Percentiles rank a stretch among this genome's conserved stretches.
Evolutionary conservation across 2,113 vertebrate genomes (phyloP).

Genomic region (Indri indri): DNA sequence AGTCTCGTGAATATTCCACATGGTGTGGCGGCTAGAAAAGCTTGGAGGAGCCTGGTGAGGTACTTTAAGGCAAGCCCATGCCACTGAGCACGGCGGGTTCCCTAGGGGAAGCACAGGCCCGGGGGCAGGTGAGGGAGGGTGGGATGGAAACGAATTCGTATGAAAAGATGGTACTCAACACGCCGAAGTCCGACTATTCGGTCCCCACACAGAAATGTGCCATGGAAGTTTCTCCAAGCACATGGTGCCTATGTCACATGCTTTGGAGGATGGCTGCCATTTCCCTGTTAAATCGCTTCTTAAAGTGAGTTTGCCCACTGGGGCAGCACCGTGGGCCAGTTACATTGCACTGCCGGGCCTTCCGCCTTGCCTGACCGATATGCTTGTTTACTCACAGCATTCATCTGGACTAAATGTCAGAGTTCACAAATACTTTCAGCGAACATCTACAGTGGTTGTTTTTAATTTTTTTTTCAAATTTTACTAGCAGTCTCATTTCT

Average conservation of each 20-base stretch:
- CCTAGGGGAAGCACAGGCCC: not conserved
- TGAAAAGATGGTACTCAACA: not conserved
- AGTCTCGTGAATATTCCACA: accelerated
- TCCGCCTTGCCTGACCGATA: not conserved
- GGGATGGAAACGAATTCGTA: not conserved
- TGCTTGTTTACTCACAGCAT: not conserved
- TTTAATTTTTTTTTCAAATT: not conserved
- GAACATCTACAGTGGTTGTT: not conserved
- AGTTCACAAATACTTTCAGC: not conserved
- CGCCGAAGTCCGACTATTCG: not conserved
- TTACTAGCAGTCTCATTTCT: not conserved
- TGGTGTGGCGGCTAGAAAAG: not conserved
- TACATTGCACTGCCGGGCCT: not conserved
- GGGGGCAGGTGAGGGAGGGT: not conserved
- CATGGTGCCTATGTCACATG: accelerated
- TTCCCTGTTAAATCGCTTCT: not conserved
- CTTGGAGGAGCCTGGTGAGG: not conserved
- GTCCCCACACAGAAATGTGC: not conserved
- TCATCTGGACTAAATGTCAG: not conserved
- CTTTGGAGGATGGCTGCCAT: not conserved
- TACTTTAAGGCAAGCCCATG: too few species aligned
- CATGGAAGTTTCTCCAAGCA: not conserved
- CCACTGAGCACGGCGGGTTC: too few species aligned
- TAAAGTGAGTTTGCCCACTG: not conserved
- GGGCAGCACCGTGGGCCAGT: not conserved